Evolutionary conservation across 2,797 vertebrate species (phyloP), one percentile per base, ranked within the genome.

Genomic region (Gymnoscopelus microlampas): DNA sequence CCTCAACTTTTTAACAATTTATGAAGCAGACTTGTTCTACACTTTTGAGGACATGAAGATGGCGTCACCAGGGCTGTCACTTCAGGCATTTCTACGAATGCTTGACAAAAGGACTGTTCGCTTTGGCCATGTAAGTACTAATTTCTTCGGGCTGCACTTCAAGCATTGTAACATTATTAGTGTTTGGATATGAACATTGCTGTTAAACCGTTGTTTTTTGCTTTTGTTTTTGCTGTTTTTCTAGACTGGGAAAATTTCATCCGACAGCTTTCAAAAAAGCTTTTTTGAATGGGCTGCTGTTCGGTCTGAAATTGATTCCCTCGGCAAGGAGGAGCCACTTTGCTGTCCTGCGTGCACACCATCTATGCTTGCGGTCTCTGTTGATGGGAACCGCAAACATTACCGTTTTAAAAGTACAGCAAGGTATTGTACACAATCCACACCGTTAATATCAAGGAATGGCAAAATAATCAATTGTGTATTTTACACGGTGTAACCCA

Each of bases 41-140:
- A 51, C 60, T 3, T 75, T 60, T 70, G 60, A 69, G 35, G 61
- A 74, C 15, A 53, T 75, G 56, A 70, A 75, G 26, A 75, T 70
- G 67, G 62, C 61, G 4, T 53, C 60, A 23, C 66, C 66, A 32
- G 66, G 72, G 49, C 15, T 60, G 48, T 74, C 66, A 39, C 54
- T 55, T 19, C 62, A 61, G 29, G 62, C 69, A 39, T 71, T 71
- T 63, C 0, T 70, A 56, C 24, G 44, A 56, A 57, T 58, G 48
- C 54, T 64, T 9, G n/a, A 53, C 23, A 29, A 53, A 47, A 23
- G 4, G 32, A 64, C 54, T 58, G 19, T 58, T 35, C 53, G 11
- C 48, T 50, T 53, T 63, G 62, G 62, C 26, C 47, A 47, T 13
- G 32, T 60, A 12, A 32, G 24, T 12, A 32, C 32, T 32, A 7